Conservation (phyloP, 2,113 vertebrate genomes). For the human region DNA sequence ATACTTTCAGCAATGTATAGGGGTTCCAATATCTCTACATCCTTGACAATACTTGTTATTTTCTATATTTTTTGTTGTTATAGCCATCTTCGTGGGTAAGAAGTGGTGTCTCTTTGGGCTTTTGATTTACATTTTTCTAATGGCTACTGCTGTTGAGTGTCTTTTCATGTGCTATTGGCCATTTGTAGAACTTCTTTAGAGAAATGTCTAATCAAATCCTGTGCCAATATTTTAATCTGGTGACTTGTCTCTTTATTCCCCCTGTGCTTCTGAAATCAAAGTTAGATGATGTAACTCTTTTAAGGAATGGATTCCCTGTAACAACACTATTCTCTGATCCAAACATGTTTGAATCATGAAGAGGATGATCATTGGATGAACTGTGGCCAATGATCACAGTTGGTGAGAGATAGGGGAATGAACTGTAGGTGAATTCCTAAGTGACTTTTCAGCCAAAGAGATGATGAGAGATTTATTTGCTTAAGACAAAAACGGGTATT, state of each 20-base stretch:
- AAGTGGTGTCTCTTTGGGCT: background rate
- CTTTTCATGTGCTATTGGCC: background rate
- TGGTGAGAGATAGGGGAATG: background rate
- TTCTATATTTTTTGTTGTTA: background rate
- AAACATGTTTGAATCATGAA: background rate
- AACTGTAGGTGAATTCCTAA: background rate
- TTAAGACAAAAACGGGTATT: background rate
- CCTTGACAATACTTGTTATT: background rate
- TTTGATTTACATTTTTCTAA: background rate
- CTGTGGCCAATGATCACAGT: too few species aligned
- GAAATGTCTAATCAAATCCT: background rate
- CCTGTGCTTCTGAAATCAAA: conserved; percentile 10
- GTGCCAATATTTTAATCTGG: background rate
- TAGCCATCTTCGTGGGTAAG: background rate
- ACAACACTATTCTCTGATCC: background rate
- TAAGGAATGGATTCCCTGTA: background rate
- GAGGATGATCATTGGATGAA: background rate
- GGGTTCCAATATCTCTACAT: background rate
- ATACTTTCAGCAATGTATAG: background rate
- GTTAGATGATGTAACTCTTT: background rate
- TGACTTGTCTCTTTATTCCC: background rate
- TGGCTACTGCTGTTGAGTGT: background rate
- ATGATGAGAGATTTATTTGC: background rate
- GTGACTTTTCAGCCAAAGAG: background rate
- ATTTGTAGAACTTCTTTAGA: background rate